Evolutionary conservation across 2,113 vertebrate genomes (phyloP), one percentile per base, ranked within the genome.

Genomic region (Hippolais icterina): DNA sequence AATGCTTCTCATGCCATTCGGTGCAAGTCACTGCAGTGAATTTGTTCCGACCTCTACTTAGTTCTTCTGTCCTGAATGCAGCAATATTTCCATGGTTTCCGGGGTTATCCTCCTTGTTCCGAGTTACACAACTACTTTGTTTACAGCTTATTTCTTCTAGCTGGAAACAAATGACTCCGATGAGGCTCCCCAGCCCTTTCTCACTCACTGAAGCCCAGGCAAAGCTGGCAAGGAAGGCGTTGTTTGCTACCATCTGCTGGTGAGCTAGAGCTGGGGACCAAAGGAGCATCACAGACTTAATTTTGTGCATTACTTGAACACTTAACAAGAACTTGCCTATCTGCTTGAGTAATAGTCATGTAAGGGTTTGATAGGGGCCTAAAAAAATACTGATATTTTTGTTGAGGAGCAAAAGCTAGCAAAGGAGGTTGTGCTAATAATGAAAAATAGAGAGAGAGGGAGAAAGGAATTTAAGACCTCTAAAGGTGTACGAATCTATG

Each of bases 201-300:
- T 2, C 35, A 10, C 15, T 33, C 35, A 8, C 33, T 12, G 29
- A 41, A 17, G 3, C 44, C 17, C 69, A 18, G 22, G 9, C 1
- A 3, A 47, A 66, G 22, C 66, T 56, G 20, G 1, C 24, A 16
- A 33, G 24, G 85, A 71, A 72, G 52, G 80, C 10, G 72, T 60
- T 14, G 44, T 96, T 91, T 97, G 94, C 95, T 96, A 89, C 96
- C 96, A 96, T 79, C 96, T 97, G 77, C 91, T 93, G 95, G 93
- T 71, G 83, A 95, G 12, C 25, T 35, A 1, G 6, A n/a, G 61
- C 0, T 41, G 28, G 14, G 42, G 9, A 44, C 20, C 31, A 24
- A 90, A 53, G 2, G 5, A 69, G 28, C 9, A 25, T 33, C 35
- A 5, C 47, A 21, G 41, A 21, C 35, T 15, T 15, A 4, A 33